Evolutionary conservation across 1,140 invertebrate species (phyloP).

Genomic region (Apis cerana): DNA sequence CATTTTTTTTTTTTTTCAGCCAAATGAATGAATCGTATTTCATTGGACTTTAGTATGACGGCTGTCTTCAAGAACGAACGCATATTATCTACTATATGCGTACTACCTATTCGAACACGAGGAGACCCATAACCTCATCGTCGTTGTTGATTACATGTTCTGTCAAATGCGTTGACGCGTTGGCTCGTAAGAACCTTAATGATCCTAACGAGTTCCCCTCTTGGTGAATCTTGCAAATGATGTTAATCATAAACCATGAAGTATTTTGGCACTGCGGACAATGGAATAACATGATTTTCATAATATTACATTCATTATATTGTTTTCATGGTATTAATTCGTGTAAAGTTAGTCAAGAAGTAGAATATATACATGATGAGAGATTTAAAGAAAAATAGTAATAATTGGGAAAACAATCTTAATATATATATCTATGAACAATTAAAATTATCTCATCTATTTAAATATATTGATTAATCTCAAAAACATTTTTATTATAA

Average conservation of each 20-base stretch:
- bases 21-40: slow-evolving; percentile 5
- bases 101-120: slow-evolving; percentile 6
- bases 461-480: neutral
- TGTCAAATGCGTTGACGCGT: slow-evolving; percentile 23
- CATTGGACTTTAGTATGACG: slow-evolving; percentile 17
- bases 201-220: slow-evolving; percentile 34
- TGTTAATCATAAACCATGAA: slow-evolving; percentile 22
- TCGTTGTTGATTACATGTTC: slow-evolving; percentile 33
- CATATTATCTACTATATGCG: neutral
- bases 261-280: neutral
- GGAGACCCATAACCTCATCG: neutral
- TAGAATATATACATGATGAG: neutral
- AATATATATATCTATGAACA: neutral
- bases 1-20: neutral
- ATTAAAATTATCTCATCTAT: neutral
- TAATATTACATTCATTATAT: neutral
- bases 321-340: neutral
- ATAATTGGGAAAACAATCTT: neutral
- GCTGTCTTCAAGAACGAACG: neutral
- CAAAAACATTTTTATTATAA: neutral
- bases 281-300: slow-evolving; percentile 11
- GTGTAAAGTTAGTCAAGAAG: neutral
- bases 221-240: slow-evolving; percentile 2
- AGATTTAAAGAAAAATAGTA: neutral
- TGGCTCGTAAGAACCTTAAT: slow-evolving; percentile 32